Evolutionary conservation across 2,888 invertebrate species (phyloP), one percentile per base, ranked within the genome.

Genomic region (Salticus scenicus): DNA sequence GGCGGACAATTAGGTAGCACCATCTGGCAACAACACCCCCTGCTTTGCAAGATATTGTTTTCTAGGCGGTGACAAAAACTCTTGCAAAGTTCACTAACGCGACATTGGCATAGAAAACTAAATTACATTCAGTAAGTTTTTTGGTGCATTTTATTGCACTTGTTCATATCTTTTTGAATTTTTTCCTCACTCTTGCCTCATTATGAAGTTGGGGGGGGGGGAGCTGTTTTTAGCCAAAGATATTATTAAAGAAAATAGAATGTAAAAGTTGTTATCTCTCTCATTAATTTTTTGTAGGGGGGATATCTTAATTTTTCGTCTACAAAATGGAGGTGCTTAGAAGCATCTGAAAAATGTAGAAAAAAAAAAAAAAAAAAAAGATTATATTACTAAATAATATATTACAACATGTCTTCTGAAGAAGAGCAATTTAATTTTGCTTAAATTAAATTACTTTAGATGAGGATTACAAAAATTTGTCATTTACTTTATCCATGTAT

Each of bases 21-120:
- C 84, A 85, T 79, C 84, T 85, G 84, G 73, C 74, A 30, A 47
- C 78, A 74, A 75, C 78, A 67, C 78, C 69, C 84, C 84, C 84
- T 85, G 79, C 74, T 85, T 85, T 85, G 78, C 78, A 85, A 85
- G 84, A 85, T 85, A 85, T 85, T 85, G 84, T 85, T 85, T 85
- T 85, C 63, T 37, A 31, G 30, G 78, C 84, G 28, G 69, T 41
- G 77, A 73, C 82, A 83, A 83, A 85, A 79, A 74, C 47, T 74
- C 84, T 79, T n/a, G 74, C 70, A 85, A 85, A 85, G 84, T 85
- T 85, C 78, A 85, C 84, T 85, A 77, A 77, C 77, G 64, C 73
- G 82, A 76, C 82, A 82, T 64, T 51, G 81, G 75, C 76, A 71
- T 72, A 71, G 71, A 57, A 73, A 76, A 77, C 77, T 77, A 83